Evolutionary conservation across 2,888 invertebrate genomes (phyloP), one percentile per base, ranked within the genome.

Genomic region (Chrysolina haemoptera): DNA sequence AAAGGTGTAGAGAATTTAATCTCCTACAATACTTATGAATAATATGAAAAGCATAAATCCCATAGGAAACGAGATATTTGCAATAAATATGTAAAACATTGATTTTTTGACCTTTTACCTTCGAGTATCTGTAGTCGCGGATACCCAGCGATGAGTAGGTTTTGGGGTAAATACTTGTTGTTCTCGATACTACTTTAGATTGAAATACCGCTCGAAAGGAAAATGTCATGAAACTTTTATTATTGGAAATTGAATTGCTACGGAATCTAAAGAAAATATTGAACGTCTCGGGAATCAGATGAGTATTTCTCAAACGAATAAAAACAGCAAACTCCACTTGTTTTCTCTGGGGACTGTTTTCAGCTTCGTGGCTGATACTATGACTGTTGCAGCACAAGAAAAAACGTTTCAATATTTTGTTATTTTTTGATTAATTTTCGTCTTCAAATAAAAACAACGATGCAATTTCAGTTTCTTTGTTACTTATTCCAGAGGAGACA

Each of bases 201-300:
- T 14, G 22, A 14, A n/a, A 12, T 65, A 14, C 14, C 53, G 65
- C 69, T 65, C 67, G 69, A 55, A 69, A 64, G 74, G 76, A 75
- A 78, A 77, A 77, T 79, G 81, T 79, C 82, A 80, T 80, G 79
- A 80, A 82, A 80, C 76, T 81, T 80, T 80, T 79, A 81, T 81
- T 78, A 80, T 78, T 66, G 77, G 76, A 80, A 81, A 82, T 82
- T 81, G 81, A 79, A 80, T 82, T 81, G 79, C 72, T 69, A 64
- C 73, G 75, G 79, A 81, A 80, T 80, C 80, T 80, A 79, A 82
- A 80, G 80, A 80, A 81, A 82, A 80, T 80, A 81, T 81, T 80
- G 78, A 74, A 80, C 76, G 77, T 77, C 77, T 68, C 40, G 80
- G 78, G 80, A 73, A 73, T 75, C 66, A 71, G 71, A 69, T 75